Percentiles rank a stretch among this genome's conserved stretches.
Conservation (phyloP, 2,888 invertebrate species). For the Deroplatys truncata region DNA sequence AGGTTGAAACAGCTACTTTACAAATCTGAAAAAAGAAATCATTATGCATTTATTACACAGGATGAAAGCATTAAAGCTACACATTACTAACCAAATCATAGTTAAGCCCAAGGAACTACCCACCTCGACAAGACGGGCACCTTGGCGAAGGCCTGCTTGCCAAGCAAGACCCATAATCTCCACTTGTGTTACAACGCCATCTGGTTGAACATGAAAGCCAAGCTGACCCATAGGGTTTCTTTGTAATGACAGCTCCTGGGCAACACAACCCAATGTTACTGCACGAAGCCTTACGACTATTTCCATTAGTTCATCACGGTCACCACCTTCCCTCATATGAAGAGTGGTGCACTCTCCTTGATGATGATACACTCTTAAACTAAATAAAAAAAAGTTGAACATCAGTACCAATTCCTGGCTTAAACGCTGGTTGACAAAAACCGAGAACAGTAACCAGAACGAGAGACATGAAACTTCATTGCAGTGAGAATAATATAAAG, state of each 20-base stretch:
- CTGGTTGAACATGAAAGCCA: constrained; percentile 87
- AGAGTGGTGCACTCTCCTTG: constrained; percentile 89
- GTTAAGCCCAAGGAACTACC: not conserved
- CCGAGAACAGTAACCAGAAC: too few species aligned
- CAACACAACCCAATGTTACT: constrained; percentile 73
- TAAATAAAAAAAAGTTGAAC: constrained; percentile 36
- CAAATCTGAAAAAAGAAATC: constrained; percentile 55
- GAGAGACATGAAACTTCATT: too few species aligned
- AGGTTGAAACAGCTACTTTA: constrained; percentile 81
- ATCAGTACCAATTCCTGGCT: not conserved
- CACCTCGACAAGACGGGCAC: constrained; percentile 81
- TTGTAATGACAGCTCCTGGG: constrained; percentile 74
- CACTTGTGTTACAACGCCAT: constrained; percentile 92
- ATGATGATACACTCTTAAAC: constrained; percentile 82
- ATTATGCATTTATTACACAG: not conserved
- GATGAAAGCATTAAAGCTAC: not conserved
- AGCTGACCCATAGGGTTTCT: constrained; percentile 80
- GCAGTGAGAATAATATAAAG: too few species aligned
- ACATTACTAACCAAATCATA: not conserved
- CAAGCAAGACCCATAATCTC: constrained; percentile 68
- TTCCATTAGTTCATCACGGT: constrained; percentile 67
- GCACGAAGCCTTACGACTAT: constrained; percentile 74
- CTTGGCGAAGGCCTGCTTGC: constrained; percentile 83
- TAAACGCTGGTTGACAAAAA: too few species aligned
- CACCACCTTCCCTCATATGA: constrained; percentile 62